These are phyloP conservation scores for Lampropteryx suffumata DNA, from an alignment of 2,888 invertebrate species.

Conservation along the genomic window DNA sequence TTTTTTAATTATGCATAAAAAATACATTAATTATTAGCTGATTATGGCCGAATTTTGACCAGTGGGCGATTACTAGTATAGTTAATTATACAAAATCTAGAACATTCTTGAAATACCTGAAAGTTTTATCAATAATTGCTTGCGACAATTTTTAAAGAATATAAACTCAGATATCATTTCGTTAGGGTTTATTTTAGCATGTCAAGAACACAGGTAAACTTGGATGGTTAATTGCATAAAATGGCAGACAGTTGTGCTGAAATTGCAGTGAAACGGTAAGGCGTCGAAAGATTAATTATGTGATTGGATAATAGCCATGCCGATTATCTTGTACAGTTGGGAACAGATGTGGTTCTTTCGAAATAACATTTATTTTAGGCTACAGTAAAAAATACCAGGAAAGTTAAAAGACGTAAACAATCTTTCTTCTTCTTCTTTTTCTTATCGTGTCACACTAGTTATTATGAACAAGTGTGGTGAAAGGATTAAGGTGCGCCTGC, in stretches of 20 bases:
- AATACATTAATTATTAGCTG: too few relatives aligned
- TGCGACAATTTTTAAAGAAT: neutral
- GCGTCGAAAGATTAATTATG: conserved; percentile 64
- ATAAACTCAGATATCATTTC: neutral
- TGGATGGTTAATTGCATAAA: conserved; percentile 44
- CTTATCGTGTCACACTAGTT: too few relatives aligned
- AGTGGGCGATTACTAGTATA: too few relatives aligned
- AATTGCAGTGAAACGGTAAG: conserved; percentile 48
- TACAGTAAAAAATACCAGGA: too few relatives aligned
- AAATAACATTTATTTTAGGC: too few relatives aligned
- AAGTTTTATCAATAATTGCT: neutral
- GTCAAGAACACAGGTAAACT: neutral
- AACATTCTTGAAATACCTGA: neutral
- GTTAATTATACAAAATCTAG: too few relatives aligned
- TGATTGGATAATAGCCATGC: conserved; percentile 55
- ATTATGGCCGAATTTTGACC: too few relatives aligned
- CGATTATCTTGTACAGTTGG: conserved; percentile 12
- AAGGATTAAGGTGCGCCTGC: too few relatives aligned
- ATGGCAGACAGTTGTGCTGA: conserved; percentile 16
- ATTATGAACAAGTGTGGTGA: too few relatives aligned
- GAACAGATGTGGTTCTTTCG: neutral
- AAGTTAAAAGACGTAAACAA: too few relatives aligned
- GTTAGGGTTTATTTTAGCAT: neutral
- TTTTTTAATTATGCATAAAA: too few relatives aligned
- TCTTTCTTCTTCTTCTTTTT: too few relatives aligned